Evolutionary conservation across 2,888 invertebrate genomes (phyloP).

Genomic region (Myopa testacea): DNA sequence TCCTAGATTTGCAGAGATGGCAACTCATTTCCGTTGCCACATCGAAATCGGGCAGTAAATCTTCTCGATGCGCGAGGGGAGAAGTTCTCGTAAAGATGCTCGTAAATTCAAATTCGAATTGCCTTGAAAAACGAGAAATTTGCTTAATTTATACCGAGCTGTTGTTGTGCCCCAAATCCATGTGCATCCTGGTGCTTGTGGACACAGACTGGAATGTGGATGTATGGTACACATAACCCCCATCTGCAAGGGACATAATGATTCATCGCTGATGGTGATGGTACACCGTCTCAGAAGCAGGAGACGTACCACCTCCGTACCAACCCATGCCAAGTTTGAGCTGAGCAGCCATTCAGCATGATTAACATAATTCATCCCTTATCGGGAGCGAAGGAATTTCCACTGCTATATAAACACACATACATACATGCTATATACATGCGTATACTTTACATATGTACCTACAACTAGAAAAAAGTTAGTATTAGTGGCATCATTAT

Average conservation of each 20-base stretch:
- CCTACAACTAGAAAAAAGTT: too few species aligned
- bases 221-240: background rate
- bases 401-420: background rate
- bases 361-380: slow-evolving; percentile 41
- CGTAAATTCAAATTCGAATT: slow-evolving; percentile 33
- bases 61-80: background rate
- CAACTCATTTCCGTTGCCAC: too few species aligned
- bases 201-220: too few species aligned
- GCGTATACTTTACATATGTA: too few species aligned
- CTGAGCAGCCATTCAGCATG: slow-evolving; percentile 25
- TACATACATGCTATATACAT: too few species aligned
- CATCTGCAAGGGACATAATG: slow-evolving; percentile 10
- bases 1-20: too few species aligned
- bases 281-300: too few species aligned
- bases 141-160: slow-evolving; percentile 38
- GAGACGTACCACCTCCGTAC: background rate
- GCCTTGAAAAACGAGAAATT: slow-evolving; percentile 26
- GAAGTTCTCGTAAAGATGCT: background rate
- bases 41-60: background rate
- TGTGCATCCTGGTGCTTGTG: background rate
- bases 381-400: slow-evolving; percentile 15
- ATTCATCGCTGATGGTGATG: slow-evolving; percentile 31
- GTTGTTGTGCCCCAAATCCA: slow-evolving; percentile 14
- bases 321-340: background rate
- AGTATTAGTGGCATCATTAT: too few species aligned